Percentiles rank a stretch among this genome's conserved stretches.
These are phyloP conservation scores for Bubo scandiacus DNA, from an alignment of 2,113 vertebrate species.

Conservation along the genomic window DNA sequence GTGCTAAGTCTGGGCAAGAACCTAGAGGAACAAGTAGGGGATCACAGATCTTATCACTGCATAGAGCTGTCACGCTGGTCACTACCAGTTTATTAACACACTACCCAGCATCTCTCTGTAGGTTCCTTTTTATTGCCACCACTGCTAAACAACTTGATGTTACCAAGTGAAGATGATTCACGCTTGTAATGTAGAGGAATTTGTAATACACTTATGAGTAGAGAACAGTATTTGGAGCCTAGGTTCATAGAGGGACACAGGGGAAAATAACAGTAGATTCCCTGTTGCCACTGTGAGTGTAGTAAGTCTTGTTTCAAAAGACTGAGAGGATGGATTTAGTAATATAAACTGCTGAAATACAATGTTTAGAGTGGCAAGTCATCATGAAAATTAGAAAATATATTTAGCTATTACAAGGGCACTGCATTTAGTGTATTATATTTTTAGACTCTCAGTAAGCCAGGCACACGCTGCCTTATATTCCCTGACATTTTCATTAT, in stretches of 20 bases:
- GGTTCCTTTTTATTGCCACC: conserved; percentile 34
- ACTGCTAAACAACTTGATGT: background rate
- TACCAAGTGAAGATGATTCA: conserved; percentile 49
- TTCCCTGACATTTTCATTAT: conserved; percentile 54
- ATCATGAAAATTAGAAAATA: conserved; percentile 62
- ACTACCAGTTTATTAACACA: background rate
- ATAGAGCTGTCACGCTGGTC: background rate
- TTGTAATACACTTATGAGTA: conserved; percentile 34
- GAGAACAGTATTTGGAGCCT: conserved; percentile 36
- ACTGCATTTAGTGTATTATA: conserved; percentile 46
- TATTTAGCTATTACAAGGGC: conserved; percentile 44
- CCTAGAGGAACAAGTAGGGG: background rate
- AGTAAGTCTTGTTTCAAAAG: conserved; percentile 54
- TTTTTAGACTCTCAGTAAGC: conserved; percentile 32
- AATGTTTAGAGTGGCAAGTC: conserved; percentile 48
- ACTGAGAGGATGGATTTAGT: background rate
- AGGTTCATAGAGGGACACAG: background rate
- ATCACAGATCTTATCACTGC: background rate
- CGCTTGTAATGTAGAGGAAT: background rate
- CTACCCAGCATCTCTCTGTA: background rate
- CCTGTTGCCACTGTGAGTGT: background rate
- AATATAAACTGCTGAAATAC: conserved; percentile 46
- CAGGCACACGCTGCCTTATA: conserved; percentile 5
- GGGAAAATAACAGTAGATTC: conserved; percentile 36
- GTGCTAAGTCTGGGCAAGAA: background rate